phyloP scores from a whole-genome alignment of 2,888 invertebrate species.

The Craniophora ligustri region DNA sequence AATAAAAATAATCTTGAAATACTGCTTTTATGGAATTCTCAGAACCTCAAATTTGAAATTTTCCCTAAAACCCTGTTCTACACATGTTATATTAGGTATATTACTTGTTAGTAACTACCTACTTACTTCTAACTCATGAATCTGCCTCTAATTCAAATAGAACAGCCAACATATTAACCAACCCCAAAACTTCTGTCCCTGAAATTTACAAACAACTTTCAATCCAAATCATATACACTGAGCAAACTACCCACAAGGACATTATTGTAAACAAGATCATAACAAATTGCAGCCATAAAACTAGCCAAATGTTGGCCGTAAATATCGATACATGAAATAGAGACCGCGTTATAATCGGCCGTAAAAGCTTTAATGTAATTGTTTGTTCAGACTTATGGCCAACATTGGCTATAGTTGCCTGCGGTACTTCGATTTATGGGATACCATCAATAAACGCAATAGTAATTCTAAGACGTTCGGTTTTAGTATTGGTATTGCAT shows the following conservation, averaged over 20 bases:
- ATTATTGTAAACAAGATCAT: conserved; percentile 52
- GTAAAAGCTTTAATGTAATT: conserved; percentile 55
- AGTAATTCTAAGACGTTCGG: conserved; percentile 22
- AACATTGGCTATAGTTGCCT: conserved; percentile 39
- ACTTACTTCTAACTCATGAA: neutral
- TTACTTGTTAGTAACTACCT: no score
- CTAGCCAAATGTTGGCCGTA: conserved; percentile 42
- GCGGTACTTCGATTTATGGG: conserved; percentile 27
- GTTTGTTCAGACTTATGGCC: conserved; percentile 39
- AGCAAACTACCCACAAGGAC: conserved; percentile 25
- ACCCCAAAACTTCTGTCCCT: neutral
- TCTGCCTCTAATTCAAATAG: neutral
- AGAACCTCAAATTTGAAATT: no score
- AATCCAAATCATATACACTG: conserved; percentile 6
- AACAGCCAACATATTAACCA: neutral
- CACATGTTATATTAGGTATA: no score
- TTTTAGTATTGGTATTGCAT: conserved; percentile 15
- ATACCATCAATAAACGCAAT: conserved; percentile 32
- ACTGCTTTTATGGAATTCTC: no score
- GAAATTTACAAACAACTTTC: conserved; percentile 6
- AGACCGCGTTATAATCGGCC: conserved; percentile 45
- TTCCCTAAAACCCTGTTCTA: no score
- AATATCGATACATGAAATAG: conserved; percentile 51
- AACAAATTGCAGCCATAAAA: conserved; percentile 56
- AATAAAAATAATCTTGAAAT: no score